These are phyloP conservation scores for Aphaenogaster rudis DNA, from an alignment of 1,140 invertebrate genomes.

Conservation along the genomic window DNA sequence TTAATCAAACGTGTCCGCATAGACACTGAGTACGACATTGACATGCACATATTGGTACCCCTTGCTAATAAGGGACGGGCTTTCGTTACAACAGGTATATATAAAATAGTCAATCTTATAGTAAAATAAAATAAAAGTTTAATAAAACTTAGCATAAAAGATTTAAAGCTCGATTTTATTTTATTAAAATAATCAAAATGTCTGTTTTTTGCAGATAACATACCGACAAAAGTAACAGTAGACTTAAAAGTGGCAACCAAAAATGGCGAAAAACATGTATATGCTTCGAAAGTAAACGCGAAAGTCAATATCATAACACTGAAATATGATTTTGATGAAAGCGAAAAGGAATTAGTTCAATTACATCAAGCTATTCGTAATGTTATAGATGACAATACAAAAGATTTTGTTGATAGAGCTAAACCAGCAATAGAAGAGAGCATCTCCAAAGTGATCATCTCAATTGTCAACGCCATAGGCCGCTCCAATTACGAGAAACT, in stretches of 20 bases:
- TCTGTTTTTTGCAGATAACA: slow-evolving; percentile 69
- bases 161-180: not conserved
- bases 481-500: not conserved
- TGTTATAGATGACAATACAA: slow-evolving; percentile 54
- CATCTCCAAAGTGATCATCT: not conserved
- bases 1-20: slow-evolving; percentile 70
- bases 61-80: slow-evolving; percentile 79
- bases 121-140: not conserved
- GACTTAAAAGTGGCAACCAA: not conserved
- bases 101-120: not conserved
- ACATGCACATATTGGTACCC: slow-evolving; percentile 86
- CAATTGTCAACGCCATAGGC: not conserved
- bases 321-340: slow-evolving; percentile 65
- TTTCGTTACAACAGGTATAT: slow-evolving; percentile 39
- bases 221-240: slow-evolving; percentile 55
- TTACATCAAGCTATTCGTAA: slow-evolving; percentile 43
- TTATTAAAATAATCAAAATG: not conserved
- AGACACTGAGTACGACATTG: slow-evolving; percentile 88
- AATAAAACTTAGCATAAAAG: not conserved
- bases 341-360: slow-evolving; percentile 51
- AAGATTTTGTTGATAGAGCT: not conserved
- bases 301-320: slow-evolving; percentile 75
- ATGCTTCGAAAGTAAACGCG: slow-evolving; percentile 75
- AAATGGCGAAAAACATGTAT: slow-evolving; percentile 72
- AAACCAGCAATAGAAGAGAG: not conserved